Base-by-base conservation (phyloP, 2,888 invertebrate species). In the Microdon myrmicae region DNA sequence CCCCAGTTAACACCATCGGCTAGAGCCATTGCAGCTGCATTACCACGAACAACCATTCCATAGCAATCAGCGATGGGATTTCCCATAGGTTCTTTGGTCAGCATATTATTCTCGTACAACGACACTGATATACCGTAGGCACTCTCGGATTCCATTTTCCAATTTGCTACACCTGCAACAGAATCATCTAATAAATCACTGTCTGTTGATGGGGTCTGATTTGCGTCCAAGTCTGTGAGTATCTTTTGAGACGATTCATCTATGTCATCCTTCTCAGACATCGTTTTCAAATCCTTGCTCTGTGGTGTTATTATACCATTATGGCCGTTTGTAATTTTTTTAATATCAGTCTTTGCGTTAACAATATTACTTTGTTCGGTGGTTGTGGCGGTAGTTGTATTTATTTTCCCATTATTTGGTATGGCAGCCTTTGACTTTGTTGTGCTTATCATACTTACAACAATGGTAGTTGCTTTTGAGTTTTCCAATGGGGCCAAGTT, bases 1-100 rank as follows among this genome's bases (percentile, higher is more conserved):
- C 94, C 94, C 94, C 94, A 94, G 80, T 94, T 94, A 2, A 94
- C 94, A 14, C 94, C 94, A 81, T 94, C 94, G 2, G 93, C 94
- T 51, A 94, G 83, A 8, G 90, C 89, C 76, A 94, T 81, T 51
- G 92, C 83, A 9, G 89, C 88, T 60, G 87, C 89, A 80, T 92
- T 89, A n/a, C 83, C 82, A 38, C 87, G 81, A 3, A 85, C 84
- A 23, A 87, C 87, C 58, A 94, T 82, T 1, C 89, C 93, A 80
- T 90, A 94, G 70, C 92, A 90, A 80, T 94, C 94, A 9, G 94
- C 94, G 67, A 94, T 90, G 1, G 94, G 94, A 76, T 89, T 89
- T 1, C 92, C 92, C 81, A 86, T 84, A 68, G 82, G 81, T 55
- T 82, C 79, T 67, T 87, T 86, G 47, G 88, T 90, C 32, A 90